Conservation (phyloP, 2,113 vertebrate genomes). For the Lampris megalopsis region DNA sequence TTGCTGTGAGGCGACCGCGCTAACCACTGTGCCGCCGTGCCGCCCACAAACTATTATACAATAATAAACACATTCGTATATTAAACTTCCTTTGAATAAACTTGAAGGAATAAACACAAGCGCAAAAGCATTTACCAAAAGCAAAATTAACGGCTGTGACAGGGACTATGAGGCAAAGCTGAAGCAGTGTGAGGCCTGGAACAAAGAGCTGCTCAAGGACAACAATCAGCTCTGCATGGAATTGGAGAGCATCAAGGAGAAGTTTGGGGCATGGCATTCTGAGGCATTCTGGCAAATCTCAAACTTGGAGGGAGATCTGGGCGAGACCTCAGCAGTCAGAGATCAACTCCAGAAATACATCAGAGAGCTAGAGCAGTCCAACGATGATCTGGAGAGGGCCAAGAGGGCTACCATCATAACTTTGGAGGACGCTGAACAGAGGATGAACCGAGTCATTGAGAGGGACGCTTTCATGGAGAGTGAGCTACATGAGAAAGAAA, state of each 20-base stretch:
- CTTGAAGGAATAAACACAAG: too few species aligned
- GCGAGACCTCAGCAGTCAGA: constrained; percentile 89
- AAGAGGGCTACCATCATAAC: constrained; percentile 99
- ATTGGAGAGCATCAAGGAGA: constrained; percentile 92
- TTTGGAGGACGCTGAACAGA: constrained; percentile 96
- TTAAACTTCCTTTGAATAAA: too few species aligned
- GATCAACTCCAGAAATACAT: constrained; percentile 98
- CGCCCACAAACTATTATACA: too few species aligned
- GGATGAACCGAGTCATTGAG: constrained; percentile 97
- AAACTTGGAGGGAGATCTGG: constrained; percentile 89
- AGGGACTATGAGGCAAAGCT: constrained; percentile 96
- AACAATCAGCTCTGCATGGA: constrained; percentile 90
- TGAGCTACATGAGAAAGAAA: constrained; percentile 97
- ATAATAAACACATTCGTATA: too few species aligned
- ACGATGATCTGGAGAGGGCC: constrained; percentile 95
- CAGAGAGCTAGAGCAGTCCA: constrained; percentile 94
- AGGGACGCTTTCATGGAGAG: constrained; percentile 97
- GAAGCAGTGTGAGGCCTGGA: constrained; percentile 91
- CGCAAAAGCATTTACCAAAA: too few species aligned
- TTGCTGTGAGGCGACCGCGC: too few species aligned
- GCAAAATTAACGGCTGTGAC: too few species aligned
- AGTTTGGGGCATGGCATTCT: constrained; percentile 89
- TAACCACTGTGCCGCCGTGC: too few species aligned
- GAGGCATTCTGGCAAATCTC: constrained; percentile 91
- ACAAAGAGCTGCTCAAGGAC: constrained; percentile 90